Evolutionary conservation across 2,113 vertebrate species (phyloP), one percentile per base, ranked within the genome.

Genomic region (Prolemur simus): DNA sequence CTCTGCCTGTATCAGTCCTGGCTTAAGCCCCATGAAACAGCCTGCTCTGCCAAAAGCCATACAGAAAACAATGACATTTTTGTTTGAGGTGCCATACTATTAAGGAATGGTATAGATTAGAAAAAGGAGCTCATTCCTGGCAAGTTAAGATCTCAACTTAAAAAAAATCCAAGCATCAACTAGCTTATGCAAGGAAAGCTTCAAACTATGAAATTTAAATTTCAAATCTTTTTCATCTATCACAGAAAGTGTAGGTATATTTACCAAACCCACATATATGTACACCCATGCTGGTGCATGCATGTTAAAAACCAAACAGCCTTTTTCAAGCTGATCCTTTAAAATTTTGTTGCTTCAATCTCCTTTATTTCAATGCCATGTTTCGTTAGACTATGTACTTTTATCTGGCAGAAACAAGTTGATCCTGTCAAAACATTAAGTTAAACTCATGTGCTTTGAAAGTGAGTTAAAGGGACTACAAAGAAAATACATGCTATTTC

Each of bases 391-490:
- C 6, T 71, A 47, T 77, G 27, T 27, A 49, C 49, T 56, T 90
- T 90, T 63, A 52, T 92, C 17, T 27, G 13, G 14, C n/a, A 89
- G 64, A 93, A 95, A 89, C 3, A 92, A 91, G 12, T n/a, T 82
- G 69, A 82, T 97, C 15, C 37, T 80, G 60, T 47, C 45, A 60
- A 91, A 91, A 92, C 74, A 73, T 66, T 81, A 92, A 95, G 39
- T 94, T 91, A 91, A 91, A 52, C 32, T 85, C 32, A 76, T 76
- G 47, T 85, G 13, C 37, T 82, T 94, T 86, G 69, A 96, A 96
- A 97, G 63, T 42, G 17, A 85, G n/a, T 63, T 88, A 69, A 94
- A 90, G 23, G 34, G 60, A 54, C 23, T 6, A n/a, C 52, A 76
- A 91, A 96, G 49, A 96, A 94, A 82, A 92, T 60, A 54, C 4